Percentiles rank a stretch among this genome's conserved stretches.
Evolutionary conservation across 2,113 vertebrate species (phyloP).

Genomic region (Ceratotherium simum): DNA sequence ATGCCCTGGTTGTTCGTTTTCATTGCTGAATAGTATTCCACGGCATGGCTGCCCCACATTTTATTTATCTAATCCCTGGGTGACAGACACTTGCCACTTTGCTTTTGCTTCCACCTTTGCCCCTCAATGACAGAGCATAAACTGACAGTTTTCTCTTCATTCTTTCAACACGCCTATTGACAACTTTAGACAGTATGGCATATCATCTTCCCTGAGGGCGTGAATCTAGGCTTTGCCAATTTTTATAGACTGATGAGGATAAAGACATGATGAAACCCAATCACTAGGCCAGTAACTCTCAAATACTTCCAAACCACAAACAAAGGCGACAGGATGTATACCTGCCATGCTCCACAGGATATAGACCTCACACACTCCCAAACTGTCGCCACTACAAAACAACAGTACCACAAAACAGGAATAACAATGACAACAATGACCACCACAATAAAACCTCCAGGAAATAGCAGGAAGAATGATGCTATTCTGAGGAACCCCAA

Average conservation of each 20-base stretch:
- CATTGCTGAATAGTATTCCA: background rate
- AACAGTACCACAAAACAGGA: background rate
- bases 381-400: background rate
- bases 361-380: background rate
- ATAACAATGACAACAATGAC: background rate
- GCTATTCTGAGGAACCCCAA: background rate
- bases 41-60: background rate
- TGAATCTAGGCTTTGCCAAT: background rate
- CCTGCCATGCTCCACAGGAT: background rate
- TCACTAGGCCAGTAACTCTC: background rate
- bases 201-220: background rate
- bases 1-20: background rate
- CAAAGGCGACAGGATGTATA: background rate
- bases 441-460: background rate
- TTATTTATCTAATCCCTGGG: background rate
- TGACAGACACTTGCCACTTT: background rate
- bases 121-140: background rate
- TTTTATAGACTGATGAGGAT: background rate
- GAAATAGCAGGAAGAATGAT: background rate
- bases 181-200: background rate
- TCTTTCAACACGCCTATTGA: background rate
- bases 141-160: background rate
- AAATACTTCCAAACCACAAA: constrained; percentile 16
- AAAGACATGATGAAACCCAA: background rate
- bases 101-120: background rate